Evolutionary conservation across 2,113 vertebrate species (phyloP), one percentile per base, ranked within the genome.

Genomic region (Epinephelus lanceolatus): DNA sequence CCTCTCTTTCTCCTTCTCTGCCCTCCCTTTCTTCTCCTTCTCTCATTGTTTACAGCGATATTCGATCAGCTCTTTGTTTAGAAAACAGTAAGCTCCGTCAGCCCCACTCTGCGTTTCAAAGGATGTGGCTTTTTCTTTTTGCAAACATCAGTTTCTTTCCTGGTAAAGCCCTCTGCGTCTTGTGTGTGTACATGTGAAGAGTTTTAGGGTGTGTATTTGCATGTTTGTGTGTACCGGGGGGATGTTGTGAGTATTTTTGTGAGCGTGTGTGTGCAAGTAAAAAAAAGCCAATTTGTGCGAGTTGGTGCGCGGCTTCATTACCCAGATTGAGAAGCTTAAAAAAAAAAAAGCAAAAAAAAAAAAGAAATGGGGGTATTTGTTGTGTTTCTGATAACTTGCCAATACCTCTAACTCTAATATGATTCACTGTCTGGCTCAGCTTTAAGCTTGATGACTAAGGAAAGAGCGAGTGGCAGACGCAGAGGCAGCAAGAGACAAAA

Each of bases 391-490:
- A 86, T 75, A 74, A 86, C 76, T 73, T 86, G 88, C 91, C 85
- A 90, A 68, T 62, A 78, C 56, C 33, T 71, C 60, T 13, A 78
- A 81, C 81, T 89, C 81, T 55, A 77, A 88, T 81, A 63, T 86
- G 86, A 92, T 90, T 90, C 85, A 91, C 6, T 13, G 70, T 83
- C 79, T 91, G 89, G 86, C 86, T 87, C 76, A 4, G 80, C 18
- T 55, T 79, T 62, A 61, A 68, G 80, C 71, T 61, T 8, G 61
- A 76, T 92, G 92, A 93, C 90, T 90, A 59, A 92, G 81, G 80
- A n/a, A 59, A 56, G 62, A 75, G 62, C 42, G 75, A 61, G 86
- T 1, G 62, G 56, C 76, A 79, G 78, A 80, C 57, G 75, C 49
- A 62, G 76, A 74, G 62, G 70, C 82, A 78, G 73, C 49, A 12